Evolutionary conservation across 2,888 invertebrate species (phyloP).

Genomic region (Caenorhabditis afra): DNA sequence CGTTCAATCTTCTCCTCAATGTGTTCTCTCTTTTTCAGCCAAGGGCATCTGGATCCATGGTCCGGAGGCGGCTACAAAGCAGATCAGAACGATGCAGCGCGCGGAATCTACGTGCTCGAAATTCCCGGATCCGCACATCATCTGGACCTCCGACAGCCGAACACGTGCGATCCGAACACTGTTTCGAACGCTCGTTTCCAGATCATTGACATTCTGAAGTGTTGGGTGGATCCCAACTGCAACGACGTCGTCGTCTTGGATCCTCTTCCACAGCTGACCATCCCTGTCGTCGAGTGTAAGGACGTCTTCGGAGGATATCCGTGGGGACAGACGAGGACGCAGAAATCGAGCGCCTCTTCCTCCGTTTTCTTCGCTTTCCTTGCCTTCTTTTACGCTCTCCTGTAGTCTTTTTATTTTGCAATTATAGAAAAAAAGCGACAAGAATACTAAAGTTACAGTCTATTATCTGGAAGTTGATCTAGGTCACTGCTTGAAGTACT

Average conservation of each 20-base stretch:
- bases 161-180: slow-evolving; percentile 76
- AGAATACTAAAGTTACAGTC: no score
- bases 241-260: slow-evolving; percentile 21
- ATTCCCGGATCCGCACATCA: slow-evolving; percentile 79
- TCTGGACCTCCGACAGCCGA: slow-evolving; percentile 78
- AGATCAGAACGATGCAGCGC: slow-evolving; percentile 22
- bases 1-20: not conserved
- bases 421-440: not conserved
- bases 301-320: slow-evolving; percentile 58
- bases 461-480: not conserved
- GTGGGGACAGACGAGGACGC: slow-evolving; percentile 52
- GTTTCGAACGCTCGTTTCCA: slow-evolving; percentile 69
- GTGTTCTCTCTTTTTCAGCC: slow-evolving; percentile 81
- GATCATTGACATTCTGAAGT: slow-evolving; percentile 58
- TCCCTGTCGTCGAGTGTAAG: slow-evolving; percentile 37
- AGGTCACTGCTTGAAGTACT: slow-evolving; percentile 68
- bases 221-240: slow-evolving; percentile 54
- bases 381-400: slow-evolving; percentile 8
- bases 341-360: not conserved
- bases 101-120: slow-evolving; percentile 61
- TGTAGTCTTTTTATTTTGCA: slow-evolving; percentile 3
- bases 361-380: slow-evolving; percentile 6
- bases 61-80: slow-evolving; percentile 81
- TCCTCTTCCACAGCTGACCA: slow-evolving; percentile 45
- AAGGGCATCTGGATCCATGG: slow-evolving; percentile 83